phyloP scores from a whole-genome alignment of 1,140 invertebrate species.

The Neelides sp. region DNA sequence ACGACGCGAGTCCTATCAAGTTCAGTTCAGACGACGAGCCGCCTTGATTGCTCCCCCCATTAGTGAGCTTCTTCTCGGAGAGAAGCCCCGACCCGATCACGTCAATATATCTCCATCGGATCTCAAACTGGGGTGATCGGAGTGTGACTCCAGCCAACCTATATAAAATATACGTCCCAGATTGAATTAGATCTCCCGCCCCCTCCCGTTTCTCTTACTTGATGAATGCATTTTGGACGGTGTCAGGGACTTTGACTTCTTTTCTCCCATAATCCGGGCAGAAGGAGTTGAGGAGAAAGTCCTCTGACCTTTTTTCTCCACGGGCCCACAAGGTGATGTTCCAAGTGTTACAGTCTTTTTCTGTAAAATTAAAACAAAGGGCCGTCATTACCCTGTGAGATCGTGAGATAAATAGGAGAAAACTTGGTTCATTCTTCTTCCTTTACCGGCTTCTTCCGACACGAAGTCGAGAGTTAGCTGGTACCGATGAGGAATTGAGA shows the following conservation, averaged over 20 bases:
- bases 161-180: background rate
- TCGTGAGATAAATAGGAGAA: background rate
- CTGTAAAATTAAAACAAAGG: slow-evolving; percentile 11
- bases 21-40: too few relatives aligned
- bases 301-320: background rate
- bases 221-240: slow-evolving; percentile 25
- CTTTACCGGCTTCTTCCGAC: slow-evolving; percentile 29
- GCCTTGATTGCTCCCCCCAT: too few relatives aligned
- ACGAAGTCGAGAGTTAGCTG: slow-evolving; percentile 27
- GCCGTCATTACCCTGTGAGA: background rate
- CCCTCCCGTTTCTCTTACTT: slow-evolving; percentile 16
- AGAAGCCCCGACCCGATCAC: slow-evolving; percentile 21
- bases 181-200: background rate
- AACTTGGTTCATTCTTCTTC: background rate
- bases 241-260: slow-evolving; percentile 28
- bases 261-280: slow-evolving; percentile 24
- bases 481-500: slow-evolving; percentile 25
- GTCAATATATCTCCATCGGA: slow-evolving; percentile 28
- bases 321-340: slow-evolving; percentile 28
- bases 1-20: too few relatives aligned
- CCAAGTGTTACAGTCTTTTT: slow-evolving; percentile 30
- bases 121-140: slow-evolving; percentile 28
- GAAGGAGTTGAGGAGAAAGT: slow-evolving; percentile 20
- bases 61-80: slow-evolving; percentile 6
- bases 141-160: slow-evolving; percentile 26